Base-by-base conservation (phyloP, 2,888 invertebrate species). In the Hirtodrosophila confusa region DNA sequence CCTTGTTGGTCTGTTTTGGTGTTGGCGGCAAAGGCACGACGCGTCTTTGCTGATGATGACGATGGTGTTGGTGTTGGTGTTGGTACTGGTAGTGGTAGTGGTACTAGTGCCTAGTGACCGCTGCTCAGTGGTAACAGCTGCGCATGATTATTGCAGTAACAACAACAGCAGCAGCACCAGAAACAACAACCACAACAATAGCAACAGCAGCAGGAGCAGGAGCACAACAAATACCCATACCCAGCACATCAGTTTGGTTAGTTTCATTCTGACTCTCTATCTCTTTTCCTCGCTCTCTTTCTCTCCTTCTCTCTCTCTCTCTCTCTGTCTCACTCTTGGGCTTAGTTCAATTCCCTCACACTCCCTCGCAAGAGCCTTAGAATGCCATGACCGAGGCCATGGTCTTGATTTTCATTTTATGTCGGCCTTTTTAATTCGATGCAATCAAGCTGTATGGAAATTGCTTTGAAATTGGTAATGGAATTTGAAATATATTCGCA, bases 381-480 rank as follows among this genome's bases (percentile, higher is more conserved):
- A 65, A 47, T 24, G 27, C 48, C 27, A 48, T 71, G 51, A 40
- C 60, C 63, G 68, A 36, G 56, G 62, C 62, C 54, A 63, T 67
- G 69, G 72, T 67, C 75, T 75, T 82, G 74, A 82, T 70, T 67
- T 65, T 74, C 57, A 63, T 69, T 71, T 68, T 63, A 66, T 74
- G 74, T 69, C 60, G 74, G 80, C 51, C 51, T 75, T 76, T 80
- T 88, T 85, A 80, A 78, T 85, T 80, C 70, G 74, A 80, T 85
- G 75, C 80, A 86, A 88, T 87, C 85, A 85, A 69, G 68, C 77
- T 64, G 75, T 85, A 88, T 86, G 83, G 83, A 88, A 88, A 88
- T 88, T 79, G 73, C 80, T 85, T 83, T 75, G 60, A 73, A 77
- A 79, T 80, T 78, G 69, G 69, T 64, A 69, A 75, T 75, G 73